Evolutionary conservation across 2,113 vertebrate species (phyloP), one percentile per base, ranked within the genome.

Genomic region (Silurus asotus): DNA sequence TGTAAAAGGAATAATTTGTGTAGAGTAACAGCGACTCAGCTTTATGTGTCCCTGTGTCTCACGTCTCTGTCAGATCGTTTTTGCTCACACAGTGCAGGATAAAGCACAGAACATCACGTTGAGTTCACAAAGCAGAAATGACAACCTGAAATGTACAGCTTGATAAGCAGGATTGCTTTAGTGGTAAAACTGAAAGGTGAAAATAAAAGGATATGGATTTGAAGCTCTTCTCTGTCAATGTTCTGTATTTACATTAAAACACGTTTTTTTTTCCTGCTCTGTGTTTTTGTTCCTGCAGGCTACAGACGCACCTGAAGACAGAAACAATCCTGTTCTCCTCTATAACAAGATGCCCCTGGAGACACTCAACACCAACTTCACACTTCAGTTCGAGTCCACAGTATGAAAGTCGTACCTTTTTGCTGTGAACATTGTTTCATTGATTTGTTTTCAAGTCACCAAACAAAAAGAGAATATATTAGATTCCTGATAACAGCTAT

Each of bases 261-360:
- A 20, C 4, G 89, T 20, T 72, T 75, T 83, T 83, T 76, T 83
- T 37, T 76, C 86, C 89, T 89, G 76, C 58, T 64, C 20, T 53
- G 88, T 45, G 88, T 59, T 84, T 82, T n/a, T 64, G 75, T 84
- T 87, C 61, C 86, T 51, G 45, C 56, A 99, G 98, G 97, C 96
- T 79, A 97, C 97, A 76, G 95, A 96, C 82, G 96, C 95, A 90
- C 89, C 95, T 79, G 98, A 99, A 91, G 97, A 98, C 88, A 95
- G 97, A 88, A 98, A 94, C 59, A 96, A 99, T 85, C 97, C 97
- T 0, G 95, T 97, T 91, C 78, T 97, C 84, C 92, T 97, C 84
- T 99, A 99, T 89, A 96, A 97, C 89, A 98, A 98, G 94, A 97
- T 98, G 96, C 94, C 96, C 4, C 81, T 99, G 86, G 92, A 92